Percentiles rank a stretch among this genome's conserved stretches.
phyloP scores from a whole-genome alignment of 2,888 invertebrate species.

The Zelleria hepariella region DNA sequence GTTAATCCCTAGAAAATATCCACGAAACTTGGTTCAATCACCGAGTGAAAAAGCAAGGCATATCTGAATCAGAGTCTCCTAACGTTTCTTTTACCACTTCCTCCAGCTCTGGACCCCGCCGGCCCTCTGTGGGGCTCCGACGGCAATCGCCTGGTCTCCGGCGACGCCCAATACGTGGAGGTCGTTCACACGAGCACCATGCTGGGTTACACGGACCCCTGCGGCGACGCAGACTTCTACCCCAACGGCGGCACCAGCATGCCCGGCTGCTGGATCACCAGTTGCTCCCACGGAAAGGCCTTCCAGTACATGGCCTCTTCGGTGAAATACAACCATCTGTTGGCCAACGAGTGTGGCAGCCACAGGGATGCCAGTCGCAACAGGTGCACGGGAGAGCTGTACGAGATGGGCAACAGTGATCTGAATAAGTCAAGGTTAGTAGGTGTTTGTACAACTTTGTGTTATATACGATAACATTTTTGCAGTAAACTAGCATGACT shows the following conservation, averaged over 20 bases:
- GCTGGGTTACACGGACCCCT: constrained; percentile 31
- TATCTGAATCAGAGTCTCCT: no score
- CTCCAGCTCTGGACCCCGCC: constrained; percentile 53
- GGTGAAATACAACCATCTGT: constrained; percentile 33
- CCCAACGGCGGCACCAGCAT: constrained; percentile 52
- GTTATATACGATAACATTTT: no score
- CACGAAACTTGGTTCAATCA: no score
- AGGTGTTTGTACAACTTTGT: no score
- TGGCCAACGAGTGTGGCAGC: constrained; percentile 31
- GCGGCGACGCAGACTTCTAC: constrained; percentile 52
- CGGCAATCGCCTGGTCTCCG: constrained; percentile 24
- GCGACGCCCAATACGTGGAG: constrained; percentile 50
- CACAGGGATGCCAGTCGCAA: constrained; percentile 26
- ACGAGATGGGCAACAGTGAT: constrained; percentile 40
- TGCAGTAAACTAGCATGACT: no score
- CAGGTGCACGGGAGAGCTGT: constrained; percentile 27
- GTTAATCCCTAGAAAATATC: no score
- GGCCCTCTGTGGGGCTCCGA: constrained; percentile 41
- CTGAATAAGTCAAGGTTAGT: constrained; percentile 33
- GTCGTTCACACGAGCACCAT: constrained; percentile 50
- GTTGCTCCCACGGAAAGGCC: constrained; percentile 42
- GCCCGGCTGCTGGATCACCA: constrained; percentile 39
- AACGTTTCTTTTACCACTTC: not conserved
- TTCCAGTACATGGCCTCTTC: constrained; percentile 42
- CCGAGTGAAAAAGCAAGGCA: no score